Percentiles rank a stretch among this genome's conserved stretches.
These are phyloP conservation scores for Phyllotis vaccarum DNA, from an alignment of 2,797 vertebrate species.

Conservation along the genomic window DNA sequence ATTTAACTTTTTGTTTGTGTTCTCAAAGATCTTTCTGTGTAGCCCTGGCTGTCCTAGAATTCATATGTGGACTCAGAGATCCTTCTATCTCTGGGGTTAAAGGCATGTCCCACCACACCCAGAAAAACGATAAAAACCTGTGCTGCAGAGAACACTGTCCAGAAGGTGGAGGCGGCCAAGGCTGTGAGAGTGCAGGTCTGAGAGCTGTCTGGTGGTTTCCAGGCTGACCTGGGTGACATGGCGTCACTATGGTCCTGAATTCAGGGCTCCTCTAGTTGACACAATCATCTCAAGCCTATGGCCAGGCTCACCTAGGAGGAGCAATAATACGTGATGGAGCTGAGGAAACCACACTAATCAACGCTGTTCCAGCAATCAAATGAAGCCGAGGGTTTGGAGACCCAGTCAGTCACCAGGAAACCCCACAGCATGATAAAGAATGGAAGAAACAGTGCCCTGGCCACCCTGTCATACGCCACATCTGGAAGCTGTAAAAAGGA, in stretches of 20 bases:
- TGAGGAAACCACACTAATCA: not conserved
- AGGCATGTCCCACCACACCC: not conserved
- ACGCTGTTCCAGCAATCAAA: not conserved
- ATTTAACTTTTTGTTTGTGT: not conserved
- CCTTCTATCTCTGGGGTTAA: not conserved
- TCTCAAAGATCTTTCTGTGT: not conserved
- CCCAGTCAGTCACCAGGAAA: not conserved
- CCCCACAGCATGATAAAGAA: not conserved
- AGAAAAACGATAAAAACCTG: not conserved
- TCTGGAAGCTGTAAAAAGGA: constrained; percentile 94
- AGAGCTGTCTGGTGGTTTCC: not conserved
- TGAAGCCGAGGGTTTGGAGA: not conserved
- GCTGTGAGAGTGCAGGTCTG: not conserved
- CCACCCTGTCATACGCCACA: not conserved
- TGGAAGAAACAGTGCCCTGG: not conserved
- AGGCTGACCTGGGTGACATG: not conserved
- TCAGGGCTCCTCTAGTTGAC: not conserved
- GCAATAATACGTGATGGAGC: too few relatives aligned
- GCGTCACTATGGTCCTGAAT: not conserved
- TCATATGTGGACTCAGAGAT: not conserved
- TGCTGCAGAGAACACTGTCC: not conserved
- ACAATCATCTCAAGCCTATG: not conserved
- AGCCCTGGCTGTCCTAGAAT: not conserved
- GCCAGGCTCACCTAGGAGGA: not conserved
- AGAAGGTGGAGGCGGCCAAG: not conserved